Evolutionary conservation across 1,140 invertebrate species (phyloP).

Genomic region (Anthonomus grandis): DNA sequence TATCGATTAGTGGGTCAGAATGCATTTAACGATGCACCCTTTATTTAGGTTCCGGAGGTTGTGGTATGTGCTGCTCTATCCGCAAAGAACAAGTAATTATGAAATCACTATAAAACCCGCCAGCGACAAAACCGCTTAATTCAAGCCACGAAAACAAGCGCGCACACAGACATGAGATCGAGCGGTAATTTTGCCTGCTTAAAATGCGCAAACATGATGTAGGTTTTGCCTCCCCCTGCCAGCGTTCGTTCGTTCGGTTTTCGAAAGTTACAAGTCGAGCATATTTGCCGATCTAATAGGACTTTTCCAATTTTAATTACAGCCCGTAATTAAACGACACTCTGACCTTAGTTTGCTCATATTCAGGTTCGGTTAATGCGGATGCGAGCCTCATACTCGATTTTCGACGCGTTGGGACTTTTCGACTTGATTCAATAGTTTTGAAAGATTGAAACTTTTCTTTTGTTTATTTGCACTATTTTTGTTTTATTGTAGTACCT

Average conservation of each 20-base stretch:
- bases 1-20: too few species aligned
- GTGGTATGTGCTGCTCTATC: not conserved
- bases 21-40: too few species aligned
- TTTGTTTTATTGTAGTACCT: too few species aligned
- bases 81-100: not conserved
- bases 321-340: conserved; percentile 12
- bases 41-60: too few species aligned
- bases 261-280: conserved; percentile 18
- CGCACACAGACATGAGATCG: not conserved
- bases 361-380: conserved; percentile 12
- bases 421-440: not conserved
- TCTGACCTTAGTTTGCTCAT: conserved; percentile 13
- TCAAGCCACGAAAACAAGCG: too few species aligned
- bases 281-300: conserved; percentile 22
- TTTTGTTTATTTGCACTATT: too few species aligned
- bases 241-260: too few species aligned
- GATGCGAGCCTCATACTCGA: conserved; percentile 1
- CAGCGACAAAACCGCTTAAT: too few species aligned
- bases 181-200: conserved; percentile 12
- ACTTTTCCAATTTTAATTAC: conserved; percentile 22
- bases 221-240: conserved; percentile 10
- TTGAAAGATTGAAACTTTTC: conserved; percentile 7
- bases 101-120: too few species aligned
- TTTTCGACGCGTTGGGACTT: conserved; percentile 7
- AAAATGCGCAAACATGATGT: conserved; percentile 24